These are phyloP conservation scores for Chrysina gloriosa DNA, from an alignment of 2,888 invertebrate genomes.

Conservation along the genomic window DNA sequence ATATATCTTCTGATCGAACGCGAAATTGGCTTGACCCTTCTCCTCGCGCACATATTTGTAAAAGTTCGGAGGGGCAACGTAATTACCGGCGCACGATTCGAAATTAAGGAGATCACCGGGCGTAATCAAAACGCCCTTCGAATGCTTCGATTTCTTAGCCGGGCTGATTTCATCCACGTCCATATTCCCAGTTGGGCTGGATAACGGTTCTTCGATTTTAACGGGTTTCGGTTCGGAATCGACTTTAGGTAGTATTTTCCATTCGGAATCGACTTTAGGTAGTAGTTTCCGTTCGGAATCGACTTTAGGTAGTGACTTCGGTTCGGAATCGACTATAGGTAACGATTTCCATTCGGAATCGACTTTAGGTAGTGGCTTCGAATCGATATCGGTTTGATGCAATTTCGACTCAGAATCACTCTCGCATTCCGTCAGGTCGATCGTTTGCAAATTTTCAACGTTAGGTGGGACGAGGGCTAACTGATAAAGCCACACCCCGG, in stretches of 20 bases:
- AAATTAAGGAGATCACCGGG: conserved; percentile 13
- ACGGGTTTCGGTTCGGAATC: too few species aligned
- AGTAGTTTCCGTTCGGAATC: too few species aligned
- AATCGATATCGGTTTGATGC: too few species aligned
- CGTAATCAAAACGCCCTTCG: background rate
- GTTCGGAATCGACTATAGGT: too few species aligned
- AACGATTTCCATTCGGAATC: too few species aligned
- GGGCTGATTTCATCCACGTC: background rate
- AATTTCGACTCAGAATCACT: conserved; percentile 45
- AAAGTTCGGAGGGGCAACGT: conserved; percentile 1
- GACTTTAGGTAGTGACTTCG: too few species aligned
- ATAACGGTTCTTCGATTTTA: background rate
- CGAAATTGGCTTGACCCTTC: background rate
- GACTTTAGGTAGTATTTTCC: too few species aligned
- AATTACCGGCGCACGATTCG: conserved; percentile 11
- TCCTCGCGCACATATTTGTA: conserved; percentile 10
- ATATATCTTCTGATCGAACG: conserved; percentile 24
- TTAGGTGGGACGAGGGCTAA: background rate
- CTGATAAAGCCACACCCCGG: conserved; percentile 49
- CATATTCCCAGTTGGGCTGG: background rate
- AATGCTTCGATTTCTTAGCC: background rate
- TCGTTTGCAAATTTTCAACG: conserved; percentile 31
- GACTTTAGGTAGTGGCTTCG: too few species aligned
- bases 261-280: too few species aligned
- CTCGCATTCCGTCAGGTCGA: conserved; percentile 49